Percentiles rank a stretch among this genome's conserved stretches.
These are phyloP conservation scores for Chironomus tentans DNA, from an alignment of 2,888 invertebrate genomes.

Conservation along the genomic window DNA sequence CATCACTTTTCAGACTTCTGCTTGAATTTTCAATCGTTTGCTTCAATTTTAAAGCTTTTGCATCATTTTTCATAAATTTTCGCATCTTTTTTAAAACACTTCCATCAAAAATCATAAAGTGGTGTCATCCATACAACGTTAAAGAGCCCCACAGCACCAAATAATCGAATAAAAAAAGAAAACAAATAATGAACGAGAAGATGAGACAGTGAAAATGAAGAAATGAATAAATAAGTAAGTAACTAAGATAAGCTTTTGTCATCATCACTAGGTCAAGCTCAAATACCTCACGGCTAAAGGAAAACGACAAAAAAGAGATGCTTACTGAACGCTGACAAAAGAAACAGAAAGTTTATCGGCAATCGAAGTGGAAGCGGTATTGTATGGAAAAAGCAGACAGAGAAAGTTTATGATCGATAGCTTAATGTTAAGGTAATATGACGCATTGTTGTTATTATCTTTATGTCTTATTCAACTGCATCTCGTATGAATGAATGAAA, in stretches of 20 bases:
- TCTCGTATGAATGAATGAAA: neutral
- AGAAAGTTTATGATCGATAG: constrained; percentile 23
- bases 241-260: neutral
- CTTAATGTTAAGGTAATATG: neutral
- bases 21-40: too few species aligned
- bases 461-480: neutral
- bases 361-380: neutral
- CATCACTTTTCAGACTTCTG: too few species aligned
- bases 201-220: neutral
- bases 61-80: too few species aligned
- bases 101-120: too few species aligned
- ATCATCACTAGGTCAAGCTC: neutral
- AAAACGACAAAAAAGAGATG: neutral
- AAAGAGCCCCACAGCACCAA: too few species aligned
- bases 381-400: neutral
- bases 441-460: neutral
- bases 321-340: neutral
- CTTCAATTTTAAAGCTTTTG: too few species aligned
- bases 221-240: neutral
- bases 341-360: constrained; percentile 18
- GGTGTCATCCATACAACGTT: too few species aligned
- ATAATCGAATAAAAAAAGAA: too few species aligned
- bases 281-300: neutral
- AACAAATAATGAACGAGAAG: neutral
- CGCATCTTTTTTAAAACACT: too few species aligned